Base-by-base conservation (phyloP, 2,113 vertebrate species). In the Zingel zingel region DNA sequence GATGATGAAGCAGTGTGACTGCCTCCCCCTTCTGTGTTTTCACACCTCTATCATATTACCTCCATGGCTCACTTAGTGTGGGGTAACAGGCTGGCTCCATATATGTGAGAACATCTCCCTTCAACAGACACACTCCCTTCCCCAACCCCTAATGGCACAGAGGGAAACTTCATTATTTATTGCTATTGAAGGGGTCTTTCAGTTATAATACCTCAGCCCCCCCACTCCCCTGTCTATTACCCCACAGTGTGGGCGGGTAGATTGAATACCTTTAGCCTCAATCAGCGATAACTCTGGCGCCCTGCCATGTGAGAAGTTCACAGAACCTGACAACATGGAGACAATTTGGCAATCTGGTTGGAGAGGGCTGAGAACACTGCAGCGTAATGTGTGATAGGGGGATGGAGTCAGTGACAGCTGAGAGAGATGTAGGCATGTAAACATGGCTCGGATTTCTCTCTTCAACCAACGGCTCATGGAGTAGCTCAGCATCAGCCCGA, bases 151-250 rank as follows among this genome's bases (percentile, higher is more conserved):
- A 78, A 83, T 86, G 85, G 88, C 81, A 89, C 80, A 74, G 3
- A 36, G 89, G 89, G 91, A 92, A 83, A 83, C 77, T 74, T 90
- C 88, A 90, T 91, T 91, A 92, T 92, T 91, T 93, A 91, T 93
- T 21, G 68, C 82, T 81, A 85, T 81, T 88, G 89, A 91, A 92
- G 87, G 82, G 88, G 81, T 63, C 89, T 93, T 91, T 91, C 88
- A 94, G 87, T 92, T 92, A 93, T 89, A 92, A 90, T 88, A 87
- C 69, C 83, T 85, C 69, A 39, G 54, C 56, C 77, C 27, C 68
- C 8, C 36, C 36, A 30, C 27, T 27, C 27, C 50, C 25, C 18
- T 10, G 64, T 88, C 84, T 82, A 87, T 90, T 89, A 83, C 61
- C 74, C 74, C 71, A 45, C 59, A 71, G 86, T 85, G 83, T 53